Base-by-base conservation (phyloP, 1,140 invertebrate genomes). In the Drosophila teissieri region DNA sequence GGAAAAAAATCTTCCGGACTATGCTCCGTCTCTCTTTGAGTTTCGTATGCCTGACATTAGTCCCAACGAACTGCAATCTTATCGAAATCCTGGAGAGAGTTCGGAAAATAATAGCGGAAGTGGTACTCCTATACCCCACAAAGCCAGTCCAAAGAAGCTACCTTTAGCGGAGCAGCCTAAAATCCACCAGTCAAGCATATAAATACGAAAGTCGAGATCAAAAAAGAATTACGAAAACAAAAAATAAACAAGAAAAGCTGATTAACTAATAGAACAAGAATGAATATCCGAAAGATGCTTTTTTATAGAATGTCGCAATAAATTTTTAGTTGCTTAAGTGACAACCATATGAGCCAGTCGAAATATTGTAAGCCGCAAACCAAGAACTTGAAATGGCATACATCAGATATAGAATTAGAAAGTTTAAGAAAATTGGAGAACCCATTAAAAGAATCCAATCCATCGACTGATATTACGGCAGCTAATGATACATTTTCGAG, bases 1-100 rank as follows among this genome's bases (percentile, higher is more conserved):
- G 31, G 6, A 49, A 5, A 42, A n/a, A 65, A 14, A 12, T 8
- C 6, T 15, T 12, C 12, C 19, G 4, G 15, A 51, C 17, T 4
- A 4, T 10, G 27, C 48, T 8, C 3, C 34, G 19, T 17, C 48
- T 1, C 36, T 62, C 15, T 53, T 19, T 17, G 82, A 85, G 12
- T 85, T 85, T 31, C 73, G 82, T 0, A 44, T 60, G 4, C 78
- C 82, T 0, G 72, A 75, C 10, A 51, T 75, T 14, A 39, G 42
- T 17, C 14, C 36, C 3, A 15, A 4, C 1, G 63, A 61, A 12
- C 27, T 46, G 8, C 4, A 19, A 4, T 5, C 14, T 12, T 14
- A 5, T 15, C 48, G n/a, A 36, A 7, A 12, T 22, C 15, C 0
- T 24, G 12, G 14, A 10, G 17, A 7, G 0, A 17, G 2, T 56